phyloP scores from a whole-genome alignment of 2,797 vertebrate species.

The Eulemur mongoz region DNA sequence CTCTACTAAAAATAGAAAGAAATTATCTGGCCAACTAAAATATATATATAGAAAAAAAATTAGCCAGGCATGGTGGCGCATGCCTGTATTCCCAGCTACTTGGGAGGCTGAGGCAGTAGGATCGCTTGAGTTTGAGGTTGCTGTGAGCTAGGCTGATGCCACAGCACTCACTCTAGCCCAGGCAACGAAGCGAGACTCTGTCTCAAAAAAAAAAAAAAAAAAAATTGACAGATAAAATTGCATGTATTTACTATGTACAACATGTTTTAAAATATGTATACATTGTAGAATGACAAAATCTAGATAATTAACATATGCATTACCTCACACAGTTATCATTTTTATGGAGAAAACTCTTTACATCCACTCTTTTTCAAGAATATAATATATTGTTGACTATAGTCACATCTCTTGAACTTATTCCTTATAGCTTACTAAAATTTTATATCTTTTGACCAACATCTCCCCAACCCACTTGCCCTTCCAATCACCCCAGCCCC shows the following conservation, averaged over 20 bases:
- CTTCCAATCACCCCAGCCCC: background rate
- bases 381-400: background rate
- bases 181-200: too few relatives aligned
- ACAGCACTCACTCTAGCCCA: too few relatives aligned
- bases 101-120: too few relatives aligned
- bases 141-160: too few relatives aligned
- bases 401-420: background rate
- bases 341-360: background rate
- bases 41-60: too few relatives aligned
- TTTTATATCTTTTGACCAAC: background rate
- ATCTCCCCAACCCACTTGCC: background rate
- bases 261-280: background rate
- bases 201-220: too few relatives aligned
- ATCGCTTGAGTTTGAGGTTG: too few relatives aligned
- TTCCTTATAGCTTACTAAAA: background rate
- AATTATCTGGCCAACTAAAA: too few relatives aligned
- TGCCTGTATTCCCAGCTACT: too few relatives aligned
- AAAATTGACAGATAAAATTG: background rate
- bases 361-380: background rate
- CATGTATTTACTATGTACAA: background rate
- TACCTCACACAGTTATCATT: background rate
- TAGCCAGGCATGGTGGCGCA: too few relatives aligned
- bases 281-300: background rate
- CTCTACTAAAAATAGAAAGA: too few relatives aligned
- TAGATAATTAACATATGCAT: background rate